phyloP scores from a whole-genome alignment of 2,797 vertebrate species.

The Micropoecilia bifurca region DNA sequence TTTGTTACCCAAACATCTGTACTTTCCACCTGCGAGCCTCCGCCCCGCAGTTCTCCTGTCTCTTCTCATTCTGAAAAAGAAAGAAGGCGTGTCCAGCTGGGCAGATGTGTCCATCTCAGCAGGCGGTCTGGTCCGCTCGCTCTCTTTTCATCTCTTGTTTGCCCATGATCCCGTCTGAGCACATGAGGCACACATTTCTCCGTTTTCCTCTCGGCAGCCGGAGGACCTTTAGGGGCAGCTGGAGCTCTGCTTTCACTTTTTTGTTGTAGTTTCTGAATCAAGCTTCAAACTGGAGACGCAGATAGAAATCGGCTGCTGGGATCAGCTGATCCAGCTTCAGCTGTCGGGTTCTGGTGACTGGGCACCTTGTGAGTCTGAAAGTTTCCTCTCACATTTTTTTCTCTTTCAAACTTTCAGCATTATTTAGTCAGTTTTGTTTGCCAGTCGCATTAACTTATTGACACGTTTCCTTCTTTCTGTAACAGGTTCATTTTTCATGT shows the following conservation, averaged over 20 bases:
- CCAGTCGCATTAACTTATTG: background rate
- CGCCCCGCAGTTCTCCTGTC: constrained; percentile 41
- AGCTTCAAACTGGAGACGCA: constrained; percentile 77
- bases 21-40: constrained; percentile 3
- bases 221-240: constrained; percentile 40
- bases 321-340: constrained; percentile 83
- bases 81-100: constrained; percentile 63
- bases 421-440: background rate
- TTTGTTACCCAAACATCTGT: background rate
- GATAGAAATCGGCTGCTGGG: constrained; percentile 74
- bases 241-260: constrained; percentile 5
- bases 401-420: background rate
- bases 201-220: constrained; percentile 20
- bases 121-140: constrained; percentile 29
- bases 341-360: constrained; percentile 78
- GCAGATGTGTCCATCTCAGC: constrained; percentile 68
- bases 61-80: constrained; percentile 44
- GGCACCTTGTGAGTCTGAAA: constrained; percentile 79
- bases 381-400: constrained; percentile 12
- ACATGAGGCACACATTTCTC: constrained; percentile 27
- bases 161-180: constrained; percentile 3
- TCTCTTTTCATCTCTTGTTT: constrained; percentile 27
- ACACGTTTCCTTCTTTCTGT: background rate
- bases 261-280: constrained; percentile 19
- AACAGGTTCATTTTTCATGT: background rate